phyloP scores from a whole-genome alignment of 2,113 vertebrate genomes.

The Gymnobelideus leadbeateri region DNA sequence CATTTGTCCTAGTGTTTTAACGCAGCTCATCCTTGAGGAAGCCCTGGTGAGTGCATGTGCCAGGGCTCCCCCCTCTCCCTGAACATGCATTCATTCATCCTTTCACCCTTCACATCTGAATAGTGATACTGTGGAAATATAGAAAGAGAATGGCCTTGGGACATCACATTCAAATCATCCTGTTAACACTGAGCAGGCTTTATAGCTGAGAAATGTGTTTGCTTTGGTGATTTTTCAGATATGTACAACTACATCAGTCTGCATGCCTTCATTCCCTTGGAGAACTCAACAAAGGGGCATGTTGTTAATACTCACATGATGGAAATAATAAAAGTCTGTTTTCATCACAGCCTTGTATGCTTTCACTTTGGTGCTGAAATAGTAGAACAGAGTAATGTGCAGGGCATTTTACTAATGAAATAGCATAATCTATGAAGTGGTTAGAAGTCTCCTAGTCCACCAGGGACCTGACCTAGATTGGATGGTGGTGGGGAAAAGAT shows the following conservation, averaged over 20 bases:
- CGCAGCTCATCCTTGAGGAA: constrained; percentile 40
- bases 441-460: background rate
- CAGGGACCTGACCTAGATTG: background rate
- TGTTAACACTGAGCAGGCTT: constrained; percentile 38
- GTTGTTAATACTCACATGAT: constrained; percentile 54
- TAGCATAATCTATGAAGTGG: background rate
- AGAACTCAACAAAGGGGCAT: constrained; percentile 61
- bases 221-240: constrained; percentile 60
- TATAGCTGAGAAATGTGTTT: constrained; percentile 62
- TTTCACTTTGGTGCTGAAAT: constrained; percentile 33
- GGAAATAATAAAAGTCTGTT: constrained; percentile 53
- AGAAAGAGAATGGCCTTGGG: background rate
- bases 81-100: background rate
- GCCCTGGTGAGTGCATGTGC: background rate
- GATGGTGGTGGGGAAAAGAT: background rate
- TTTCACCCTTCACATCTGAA: constrained; percentile 13
- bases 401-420: background rate
- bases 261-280: constrained; percentile 50
- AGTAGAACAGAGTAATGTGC: background rate
- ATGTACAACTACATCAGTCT: constrained; percentile 71
- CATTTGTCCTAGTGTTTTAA: background rate
- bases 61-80: background rate
- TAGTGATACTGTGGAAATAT: constrained; percentile 47
- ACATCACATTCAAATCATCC: constrained; percentile 29
- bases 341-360: constrained; percentile 32